phyloP scores from a whole-genome alignment of 2,888 invertebrate species.

The Papilio demoleus region DNA sequence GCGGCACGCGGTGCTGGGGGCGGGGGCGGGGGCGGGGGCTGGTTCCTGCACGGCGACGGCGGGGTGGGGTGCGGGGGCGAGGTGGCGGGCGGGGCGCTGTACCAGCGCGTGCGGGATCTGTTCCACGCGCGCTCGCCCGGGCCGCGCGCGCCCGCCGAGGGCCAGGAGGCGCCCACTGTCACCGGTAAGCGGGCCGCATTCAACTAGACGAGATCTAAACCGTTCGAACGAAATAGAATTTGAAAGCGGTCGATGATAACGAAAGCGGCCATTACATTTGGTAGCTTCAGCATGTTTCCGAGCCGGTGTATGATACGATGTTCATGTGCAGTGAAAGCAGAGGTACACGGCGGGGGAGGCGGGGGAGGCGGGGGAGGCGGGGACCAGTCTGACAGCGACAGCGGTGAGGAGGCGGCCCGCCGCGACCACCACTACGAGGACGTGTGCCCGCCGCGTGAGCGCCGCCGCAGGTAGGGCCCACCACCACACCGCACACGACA shows the following conservation, averaged over 20 bases:
- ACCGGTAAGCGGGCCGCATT: conserved; percentile 65
- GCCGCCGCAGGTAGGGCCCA: conserved; percentile 61
- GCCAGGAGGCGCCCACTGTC: conserved; percentile 79
- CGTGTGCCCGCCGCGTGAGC: conserved; percentile 89
- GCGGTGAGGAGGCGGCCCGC: conserved; percentile 71
- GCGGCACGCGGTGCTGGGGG: conserved; percentile 78
- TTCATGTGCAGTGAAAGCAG: conserved; percentile 88
- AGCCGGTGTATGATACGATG: neutral
- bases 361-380: conserved; percentile 54
- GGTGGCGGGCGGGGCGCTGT: conserved; percentile 87
- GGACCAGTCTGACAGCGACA: conserved; percentile 75
- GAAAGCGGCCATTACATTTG: too few species aligned
- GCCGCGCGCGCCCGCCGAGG: conserved; percentile 73
- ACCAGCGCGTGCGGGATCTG: conserved; percentile 92
- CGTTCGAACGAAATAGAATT: too few species aligned
- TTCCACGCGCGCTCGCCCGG: conserved; percentile 85
- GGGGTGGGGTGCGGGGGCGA: conserved; percentile 53
- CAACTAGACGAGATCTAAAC: too few species aligned
- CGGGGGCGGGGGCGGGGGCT: too few species aligned
- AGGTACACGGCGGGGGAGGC: conserved; percentile 92
- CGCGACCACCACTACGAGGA: conserved; percentile 89
- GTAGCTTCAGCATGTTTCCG: neutral
- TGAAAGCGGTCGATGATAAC: too few species aligned
- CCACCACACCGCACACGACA: neutral
- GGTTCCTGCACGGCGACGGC: conserved; percentile 90